Evolutionary conservation across 92 coral and sea anemone species (phyloP), one percentile per base, ranked within the genome.

Genomic region (Parazoanthus swiftii): DNA sequence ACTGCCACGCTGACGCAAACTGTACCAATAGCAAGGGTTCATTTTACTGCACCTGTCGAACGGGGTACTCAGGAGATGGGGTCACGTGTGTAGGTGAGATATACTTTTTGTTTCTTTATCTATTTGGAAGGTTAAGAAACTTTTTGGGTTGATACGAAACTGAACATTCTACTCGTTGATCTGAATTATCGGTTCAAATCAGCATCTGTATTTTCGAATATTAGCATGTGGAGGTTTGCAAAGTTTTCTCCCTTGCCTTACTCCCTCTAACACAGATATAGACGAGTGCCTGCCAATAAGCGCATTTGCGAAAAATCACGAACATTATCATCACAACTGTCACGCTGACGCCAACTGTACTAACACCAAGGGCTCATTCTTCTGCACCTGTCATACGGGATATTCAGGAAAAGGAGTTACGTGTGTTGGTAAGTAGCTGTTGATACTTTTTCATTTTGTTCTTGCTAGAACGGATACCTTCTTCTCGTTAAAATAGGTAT

Each of bases 1-100:
- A 93, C 90, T 95, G 98, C 67, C 98, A 95, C 59, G 33, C 21
- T 76, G 94, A 93, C 85, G 92, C 98, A 83, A 93, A 91, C 87
- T 96, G 98, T 50, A 90, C 90, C 71, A 91, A 95, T 90, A 95
- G 96, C 81, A 91, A 89, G 82, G 98, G 98, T 25, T 95, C 98
- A 3, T 96, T 96, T 88, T 86, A 90, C 87, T 96, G 98, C 88
- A 93, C 93, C 66, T 96, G 98, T 88, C 92, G 91, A 80, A 38
- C 86, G 39, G 98, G 98, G 18, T 96, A 92, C 89, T 90, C 94
- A 33, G 98, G 98, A 39, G 86, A 91, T 89, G 98, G 98, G 1
- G 91, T 94, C 76, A 82, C 90, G 79, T 96, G 96, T 92, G 48
- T 50, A 29, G 98, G 98, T 96, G 89, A 81, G 66, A 51, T 9